A percentile compares a stretch with the other conserved stretches of the same genome.
These are phyloP conservation scores for Tor tambroides DNA, from an alignment of 2,113 vertebrate genomes.

Conservation along the genomic window DNA sequence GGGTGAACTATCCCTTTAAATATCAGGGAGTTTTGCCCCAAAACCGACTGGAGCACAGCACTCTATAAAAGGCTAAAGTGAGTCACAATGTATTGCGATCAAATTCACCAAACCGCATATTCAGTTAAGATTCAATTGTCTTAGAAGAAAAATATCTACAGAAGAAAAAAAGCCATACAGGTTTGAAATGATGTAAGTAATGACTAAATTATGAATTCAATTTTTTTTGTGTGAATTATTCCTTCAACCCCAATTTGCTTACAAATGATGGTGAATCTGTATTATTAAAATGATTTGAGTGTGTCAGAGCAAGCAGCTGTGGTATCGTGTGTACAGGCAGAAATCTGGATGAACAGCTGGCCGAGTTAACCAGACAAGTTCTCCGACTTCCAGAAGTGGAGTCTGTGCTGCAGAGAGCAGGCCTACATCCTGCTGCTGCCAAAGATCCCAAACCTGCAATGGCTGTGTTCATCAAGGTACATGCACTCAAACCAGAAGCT, in stretches of 20 bases:
- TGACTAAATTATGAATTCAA: neutral
- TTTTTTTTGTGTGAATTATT: neutral
- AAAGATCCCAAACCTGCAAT: slow-evolving; percentile 82
- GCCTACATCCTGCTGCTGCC: slow-evolving; percentile 66
- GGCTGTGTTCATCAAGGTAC: slow-evolving; percentile 88
- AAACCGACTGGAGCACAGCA: neutral
- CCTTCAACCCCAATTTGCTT: neutral
- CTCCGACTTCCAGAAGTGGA: slow-evolving; percentile 89
- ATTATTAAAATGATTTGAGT: neutral
- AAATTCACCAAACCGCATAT: neutral
- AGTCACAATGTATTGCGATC: neutral
- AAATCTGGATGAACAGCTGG: slow-evolving; percentile 82
- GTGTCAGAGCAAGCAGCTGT: slow-evolving; percentile 2
- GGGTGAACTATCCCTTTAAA: neutral
- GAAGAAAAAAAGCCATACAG: neutral
- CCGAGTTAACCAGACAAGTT: slow-evolving; percentile 88
- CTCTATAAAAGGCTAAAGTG: neutral
- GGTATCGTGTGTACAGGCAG: slow-evolving; percentile 74
- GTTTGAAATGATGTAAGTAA: too few species aligned
- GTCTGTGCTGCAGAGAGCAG: slow-evolving; percentile 79
- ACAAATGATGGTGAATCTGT: neutral
- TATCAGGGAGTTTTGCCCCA: neutral
- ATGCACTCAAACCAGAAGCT: slow-evolving; percentile 14
- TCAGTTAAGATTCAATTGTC: neutral
- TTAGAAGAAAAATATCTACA: neutral